These are phyloP conservation scores for Leptopterna dolabrata DNA, from an alignment of 2,888 invertebrate species.

Conservation along the genomic window DNA sequence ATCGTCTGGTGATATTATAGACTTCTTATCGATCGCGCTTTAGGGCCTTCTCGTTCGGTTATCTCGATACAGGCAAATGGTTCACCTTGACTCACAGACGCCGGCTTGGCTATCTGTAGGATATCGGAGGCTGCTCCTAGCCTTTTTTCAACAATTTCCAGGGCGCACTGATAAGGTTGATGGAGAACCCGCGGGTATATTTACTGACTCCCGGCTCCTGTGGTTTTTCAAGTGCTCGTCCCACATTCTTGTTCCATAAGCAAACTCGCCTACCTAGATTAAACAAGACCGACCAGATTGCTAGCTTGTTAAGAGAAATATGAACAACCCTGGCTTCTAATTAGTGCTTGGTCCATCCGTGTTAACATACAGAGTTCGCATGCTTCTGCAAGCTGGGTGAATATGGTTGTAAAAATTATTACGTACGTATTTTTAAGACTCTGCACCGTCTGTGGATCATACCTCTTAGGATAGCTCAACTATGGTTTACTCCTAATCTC, in stretches of 20 bases:
- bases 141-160: neutral
- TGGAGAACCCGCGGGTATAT: neutral
- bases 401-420: no score
- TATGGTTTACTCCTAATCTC: no score
- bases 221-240: neutral
- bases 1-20: slow-evolving; percentile 6
- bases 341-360: no score
- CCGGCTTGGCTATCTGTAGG: neutral
- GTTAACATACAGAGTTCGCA: no score
- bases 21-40: slow-evolving; percentile 22
- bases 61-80: slow-evolving; percentile 21
- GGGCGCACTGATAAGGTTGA: neutral
- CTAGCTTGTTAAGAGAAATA: neutral
- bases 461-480: no score
- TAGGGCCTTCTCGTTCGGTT: slow-evolving; percentile 16
- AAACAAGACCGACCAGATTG: neutral
- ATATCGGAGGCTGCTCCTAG: neutral
- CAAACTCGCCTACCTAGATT: no score
- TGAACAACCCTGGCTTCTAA: no score
- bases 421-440: no score
- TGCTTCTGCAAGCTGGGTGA: no score
- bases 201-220: neutral
- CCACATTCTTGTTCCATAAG: neutral
- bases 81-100: slow-evolving; percentile 1
- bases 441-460: no score